A percentile compares a stretch with the other conserved stretches of the same genome.
Evolutionary conservation across 2,797 vertebrate species (phyloP).

Genomic region (Protonibea diacanthus): DNA sequence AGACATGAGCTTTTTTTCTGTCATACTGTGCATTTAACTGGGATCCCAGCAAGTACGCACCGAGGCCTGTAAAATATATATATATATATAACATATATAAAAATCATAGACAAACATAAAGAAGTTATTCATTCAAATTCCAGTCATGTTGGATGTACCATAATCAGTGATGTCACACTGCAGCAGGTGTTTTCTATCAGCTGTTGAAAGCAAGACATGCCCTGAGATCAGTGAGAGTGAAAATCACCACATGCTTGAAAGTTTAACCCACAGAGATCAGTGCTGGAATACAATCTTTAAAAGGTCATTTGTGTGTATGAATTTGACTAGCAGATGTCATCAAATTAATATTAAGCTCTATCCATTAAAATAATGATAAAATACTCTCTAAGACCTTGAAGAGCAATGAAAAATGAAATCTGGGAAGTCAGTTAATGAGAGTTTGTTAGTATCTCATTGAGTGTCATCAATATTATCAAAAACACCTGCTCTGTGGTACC

Average conservation of each 20-base stretch:
- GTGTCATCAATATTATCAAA: neutral
- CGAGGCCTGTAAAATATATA: neutral
- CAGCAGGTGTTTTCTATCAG: neutral
- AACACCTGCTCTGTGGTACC: neutral
- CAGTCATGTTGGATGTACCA: neutral
- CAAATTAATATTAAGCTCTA: neutral
- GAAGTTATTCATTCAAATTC: neutral
- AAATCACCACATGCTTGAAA: neutral
- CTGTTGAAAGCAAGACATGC: conserved; percentile 1
- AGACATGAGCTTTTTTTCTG: neutral
- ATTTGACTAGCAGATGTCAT: too few species aligned
- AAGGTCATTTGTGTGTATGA: neutral
- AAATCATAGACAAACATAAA: neutral
- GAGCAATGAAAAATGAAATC: neutral
- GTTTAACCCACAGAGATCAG: neutral
- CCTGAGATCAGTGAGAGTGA: neutral
- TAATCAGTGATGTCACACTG: neutral
- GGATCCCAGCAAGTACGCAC: neutral
- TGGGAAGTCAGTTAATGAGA: neutral
- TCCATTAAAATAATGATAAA: neutral
- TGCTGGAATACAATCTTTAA: too few species aligned
- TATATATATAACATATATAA: too few species aligned
- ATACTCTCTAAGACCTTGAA: neutral
- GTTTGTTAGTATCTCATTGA: neutral
- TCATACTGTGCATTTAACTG: neutral